Base-by-base conservation (phyloP, 2,888 invertebrate species). In the Buathra laborator region DNA sequence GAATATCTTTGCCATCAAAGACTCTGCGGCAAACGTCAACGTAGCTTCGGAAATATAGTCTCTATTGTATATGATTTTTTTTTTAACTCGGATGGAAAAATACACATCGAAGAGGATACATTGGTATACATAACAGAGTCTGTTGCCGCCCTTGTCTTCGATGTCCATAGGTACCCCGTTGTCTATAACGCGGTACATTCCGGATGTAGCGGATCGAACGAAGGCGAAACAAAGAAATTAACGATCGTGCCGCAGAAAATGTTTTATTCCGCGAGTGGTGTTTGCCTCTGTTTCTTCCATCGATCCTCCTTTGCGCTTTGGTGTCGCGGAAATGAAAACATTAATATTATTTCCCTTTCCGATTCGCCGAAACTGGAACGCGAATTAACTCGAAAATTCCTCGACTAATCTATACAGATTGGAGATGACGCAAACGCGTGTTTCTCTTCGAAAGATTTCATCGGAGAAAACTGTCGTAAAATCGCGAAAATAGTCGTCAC, bases 181-280 rank as follows among this genome's bases (percentile, higher is more conserved):
- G 62, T 12, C 48, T 48, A 48, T 62, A 29, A 62, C 62, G 62
- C 62, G 62, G 29, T 14, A 32, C 48, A 29, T n/a, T 14, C 62
- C 59, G 12, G 59, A 59, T 14, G 24, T 6, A n/a, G 29, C 29
- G 62, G 14, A 62, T 62, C 62, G 62, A 62, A 32, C 29, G 62
- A 32, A 29, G 32, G 32, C 29, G 6, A 62, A 29, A 32, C 29
- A 62, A 62, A 32, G 9, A 29, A 62, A 62, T 62, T 62, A 62
- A 62, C 62, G 29, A 62, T 32, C 62, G 62, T 37, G 7, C 62
- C 62, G 62, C n/a, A 29, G 12, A 29, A 14, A 29, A 29, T 62
- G 29, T 62, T 62, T 62, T 62, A 32, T 62, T 62, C n/a, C 62
- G 29, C 62, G 32, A 6, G n/a, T 29, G 32, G 1, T 37, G 37